These are phyloP conservation scores for Eutrigla gurnardus DNA, from an alignment of 2,797 vertebrate species.

Conservation along the genomic window DNA sequence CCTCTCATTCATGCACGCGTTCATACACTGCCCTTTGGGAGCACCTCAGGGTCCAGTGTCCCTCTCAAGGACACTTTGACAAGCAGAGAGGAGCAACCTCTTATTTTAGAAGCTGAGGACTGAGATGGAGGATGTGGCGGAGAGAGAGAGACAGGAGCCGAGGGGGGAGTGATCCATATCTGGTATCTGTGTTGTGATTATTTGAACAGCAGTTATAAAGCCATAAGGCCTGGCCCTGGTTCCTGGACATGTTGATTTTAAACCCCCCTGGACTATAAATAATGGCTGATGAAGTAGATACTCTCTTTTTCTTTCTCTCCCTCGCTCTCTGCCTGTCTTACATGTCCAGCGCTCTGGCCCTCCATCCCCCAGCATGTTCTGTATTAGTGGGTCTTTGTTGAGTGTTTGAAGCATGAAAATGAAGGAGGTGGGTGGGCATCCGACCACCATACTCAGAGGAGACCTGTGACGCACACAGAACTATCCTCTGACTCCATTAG, in stretches of 20 bases:
- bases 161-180: slow-evolving; percentile 65
- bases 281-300: slow-evolving; percentile 77
- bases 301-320: slow-evolving; percentile 35
- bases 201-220: slow-evolving; percentile 81
- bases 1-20: background rate
- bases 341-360: slow-evolving; percentile 59
- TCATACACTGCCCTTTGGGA: background rate
- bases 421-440: slow-evolving; percentile 61
- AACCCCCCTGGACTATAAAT: slow-evolving; percentile 77
- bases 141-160: background rate
- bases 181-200: slow-evolving; percentile 76
- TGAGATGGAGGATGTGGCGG: background rate
- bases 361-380: slow-evolving; percentile 74
- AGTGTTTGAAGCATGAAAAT: slow-evolving; percentile 71
- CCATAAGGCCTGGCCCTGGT: slow-evolving; percentile 74
- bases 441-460: slow-evolving; percentile 57
- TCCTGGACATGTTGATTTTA: slow-evolving; percentile 79
- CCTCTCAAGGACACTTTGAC: background rate
- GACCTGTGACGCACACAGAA: slow-evolving; percentile 68
- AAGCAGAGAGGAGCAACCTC: background rate
- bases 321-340: slow-evolving; percentile 47
- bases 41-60: background rate
- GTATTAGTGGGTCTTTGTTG: slow-evolving; percentile 76
- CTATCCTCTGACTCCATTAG: slow-evolving; percentile 70
- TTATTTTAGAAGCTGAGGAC: background rate